These are phyloP conservation scores for Archaeoteleia sp. DNA, from an alignment of 2,888 invertebrate species.

Conservation along the genomic window DNA sequence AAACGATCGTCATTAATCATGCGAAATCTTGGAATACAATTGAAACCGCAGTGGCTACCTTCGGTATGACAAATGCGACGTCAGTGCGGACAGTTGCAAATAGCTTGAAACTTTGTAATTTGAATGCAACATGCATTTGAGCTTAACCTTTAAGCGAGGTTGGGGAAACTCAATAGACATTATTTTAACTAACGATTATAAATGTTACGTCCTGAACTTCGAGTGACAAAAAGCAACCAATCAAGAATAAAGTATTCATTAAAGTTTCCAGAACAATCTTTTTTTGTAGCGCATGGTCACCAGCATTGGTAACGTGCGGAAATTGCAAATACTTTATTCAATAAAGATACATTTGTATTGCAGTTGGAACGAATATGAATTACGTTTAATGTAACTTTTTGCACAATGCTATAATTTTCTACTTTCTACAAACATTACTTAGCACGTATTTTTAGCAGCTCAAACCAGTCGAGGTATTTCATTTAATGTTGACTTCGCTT, in stretches of 20 bases:
- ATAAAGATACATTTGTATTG: too few relatives aligned
- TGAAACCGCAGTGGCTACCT: conserved; percentile 19
- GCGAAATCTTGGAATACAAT: conserved; percentile 25
- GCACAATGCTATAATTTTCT: conserved; percentile 29
- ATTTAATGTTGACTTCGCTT: conserved; percentile 15
- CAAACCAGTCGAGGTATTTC: conserved; percentile 18
- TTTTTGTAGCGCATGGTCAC: too few relatives aligned
- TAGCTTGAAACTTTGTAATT: conserved; percentile 36
- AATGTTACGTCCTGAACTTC: conserved; percentile 37
- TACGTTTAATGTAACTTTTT: conserved; percentile 2
- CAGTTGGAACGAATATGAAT: too few relatives aligned
- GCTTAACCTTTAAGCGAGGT: conserved; percentile 31
- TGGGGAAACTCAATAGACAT: conserved; percentile 21
- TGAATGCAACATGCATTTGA: conserved; percentile 30
- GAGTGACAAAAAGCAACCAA: conserved; percentile 14
- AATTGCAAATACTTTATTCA: too few relatives aligned
- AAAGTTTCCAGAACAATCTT: too few relatives aligned
- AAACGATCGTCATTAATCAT: conserved; percentile 31
- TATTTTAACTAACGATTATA: conserved; percentile 40
- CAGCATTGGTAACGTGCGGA: too few relatives aligned
- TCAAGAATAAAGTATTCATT: not conserved
- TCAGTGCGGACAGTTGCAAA: conserved; percentile 38
- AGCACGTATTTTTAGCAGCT: not conserved
- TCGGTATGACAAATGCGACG: conserved; percentile 33
- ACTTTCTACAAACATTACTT: conserved; percentile 39